Base-by-base conservation (phyloP, 2,888 invertebrate genomes). In the Drosophila greeni region DNA sequence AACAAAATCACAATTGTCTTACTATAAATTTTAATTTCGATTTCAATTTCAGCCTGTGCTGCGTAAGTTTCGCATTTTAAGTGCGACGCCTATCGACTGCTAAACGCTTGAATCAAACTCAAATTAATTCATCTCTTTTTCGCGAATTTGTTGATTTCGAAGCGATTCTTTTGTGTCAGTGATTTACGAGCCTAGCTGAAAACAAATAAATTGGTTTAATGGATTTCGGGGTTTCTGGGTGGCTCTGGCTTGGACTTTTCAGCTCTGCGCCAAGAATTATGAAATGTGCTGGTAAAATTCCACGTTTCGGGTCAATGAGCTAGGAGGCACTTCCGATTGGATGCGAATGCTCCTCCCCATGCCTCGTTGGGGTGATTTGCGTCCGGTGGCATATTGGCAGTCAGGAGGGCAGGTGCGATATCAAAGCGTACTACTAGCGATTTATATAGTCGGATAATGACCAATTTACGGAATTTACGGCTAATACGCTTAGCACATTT, bases 401-500 rank as follows among this genome's bases (percentile, higher is more conserved):
- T 82, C 82, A 66, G 45, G 6, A 6, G 53, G 53, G 53, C 34
- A 42, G 54, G 67, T 58, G 60, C 20, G 39, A 56, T 53, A 67
- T 57, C 53, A 67, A 58, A 58, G 51, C 62, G 59, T 66, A 70
- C 76, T 83, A 76, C 73, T 78, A 70, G 74, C 68, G 61, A 78
- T 83, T 83, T 82, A 85, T 84, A 57, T 75, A 64, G 40, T 52
- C 37, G 20, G 51, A 64, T 80, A 84, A 80, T 82, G 71, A 65
- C 61, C 67, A 73, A 75, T 83, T 82, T 78, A 67, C 39, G 60
- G 58, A 64, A 60, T 82, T 85, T 73, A 79, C 70, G 73, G 69
- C 73, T 54, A 31, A 77, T 68, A 74, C 83, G 81, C 59, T 64
- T 16, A 58, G 55, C 54, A 66, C 75, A 69, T 84, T 66, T 54